A percentile compares a stretch with the other conserved stretches of the same genome.
Conservation (phyloP, 2,888 invertebrate species). For the Noctua comes region DNA sequence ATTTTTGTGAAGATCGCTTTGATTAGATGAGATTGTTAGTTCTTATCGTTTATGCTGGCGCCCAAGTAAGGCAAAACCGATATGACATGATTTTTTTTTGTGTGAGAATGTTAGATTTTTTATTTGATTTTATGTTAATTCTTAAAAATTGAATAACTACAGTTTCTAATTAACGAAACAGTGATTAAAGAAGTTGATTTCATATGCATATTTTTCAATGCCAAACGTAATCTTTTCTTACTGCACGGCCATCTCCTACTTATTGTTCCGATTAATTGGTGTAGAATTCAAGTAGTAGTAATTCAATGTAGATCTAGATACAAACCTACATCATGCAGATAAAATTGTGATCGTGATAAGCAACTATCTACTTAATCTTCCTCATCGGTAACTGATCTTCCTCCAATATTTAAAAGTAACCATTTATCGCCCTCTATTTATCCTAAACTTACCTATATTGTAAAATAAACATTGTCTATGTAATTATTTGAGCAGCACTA, state of each 20-base stretch:
- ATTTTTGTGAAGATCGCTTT: no score
- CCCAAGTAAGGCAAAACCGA: no score
- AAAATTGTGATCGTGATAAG: not conserved
- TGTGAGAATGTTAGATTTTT: no score
- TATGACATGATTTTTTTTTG: no score
- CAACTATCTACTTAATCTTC: conserved; percentile 9
- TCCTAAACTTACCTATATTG: conserved; percentile 67
- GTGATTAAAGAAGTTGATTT: no score
- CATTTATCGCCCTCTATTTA: conserved; percentile 61
- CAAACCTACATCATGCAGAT: not conserved
- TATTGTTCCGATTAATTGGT: not conserved
- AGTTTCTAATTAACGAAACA: no score
- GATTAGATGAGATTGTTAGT: no score
- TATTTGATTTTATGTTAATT: no score
- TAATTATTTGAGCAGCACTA: conserved; percentile 89
- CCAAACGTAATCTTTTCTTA: not conserved
- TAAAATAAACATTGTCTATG: conserved; percentile 77
- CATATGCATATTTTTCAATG: not conserved
- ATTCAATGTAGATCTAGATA: no score
- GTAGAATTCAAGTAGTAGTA: no score
- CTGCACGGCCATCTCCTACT: not conserved
- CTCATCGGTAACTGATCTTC: conserved; percentile 37
- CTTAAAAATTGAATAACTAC: no score
- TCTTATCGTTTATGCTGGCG: no score
- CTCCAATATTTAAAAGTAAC: conserved; percentile 45